Evolutionary conservation across 1,140 invertebrate species (phyloP), one percentile per base, ranked within the genome.

Genomic region (Drosophila triauraria): DNA sequence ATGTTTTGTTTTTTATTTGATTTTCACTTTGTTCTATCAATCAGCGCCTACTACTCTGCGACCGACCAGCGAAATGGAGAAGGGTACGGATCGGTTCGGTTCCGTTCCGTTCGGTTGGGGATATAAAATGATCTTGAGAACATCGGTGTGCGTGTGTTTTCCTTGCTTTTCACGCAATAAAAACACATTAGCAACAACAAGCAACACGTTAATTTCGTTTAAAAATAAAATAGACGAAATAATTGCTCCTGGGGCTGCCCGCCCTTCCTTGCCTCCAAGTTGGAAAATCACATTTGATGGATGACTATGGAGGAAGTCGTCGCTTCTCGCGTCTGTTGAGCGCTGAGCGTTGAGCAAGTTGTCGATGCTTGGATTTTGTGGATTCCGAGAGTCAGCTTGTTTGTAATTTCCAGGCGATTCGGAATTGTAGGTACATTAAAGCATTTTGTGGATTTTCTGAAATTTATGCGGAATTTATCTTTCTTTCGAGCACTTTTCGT

Each of bases 1-100:
- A 90, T 91, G 86, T 91, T 85, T 86, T 90, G 82, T 86, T 90
- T 90, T 90, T 90, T 91, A 91, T 90, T 90, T 90, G 86, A 90
- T 90, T 91, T 90, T 91, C 79, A 86, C 85, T 90, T 90, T 90
- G 85, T 90, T 90, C 86, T 91, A 90, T 90, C 86, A 91, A 91
- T 91, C 86, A 90, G 81, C 81, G 75, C 81, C 86, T 88, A 79
- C 85, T 85, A 88, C 80, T 84, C 80, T 75, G 81, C 80, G 85
- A 88, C 85, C 68, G 27, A 48, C 50, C 63, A 70, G 75, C 51
- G 60, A 53, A 48, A 62, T 74, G 43, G 60, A 58, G 40, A 32
- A 35, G 67, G 51, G n/a, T 65, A 74, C 43, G 57, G 48, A 20
- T 54, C 65, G 47, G 48, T 75, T 53, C 63, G 48, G 46, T 42